A percentile compares a stretch with the other conserved stretches of the same genome.
Evolutionary conservation across 2,888 invertebrate species (phyloP).

Genomic region (Branchellion lobata): DNA sequence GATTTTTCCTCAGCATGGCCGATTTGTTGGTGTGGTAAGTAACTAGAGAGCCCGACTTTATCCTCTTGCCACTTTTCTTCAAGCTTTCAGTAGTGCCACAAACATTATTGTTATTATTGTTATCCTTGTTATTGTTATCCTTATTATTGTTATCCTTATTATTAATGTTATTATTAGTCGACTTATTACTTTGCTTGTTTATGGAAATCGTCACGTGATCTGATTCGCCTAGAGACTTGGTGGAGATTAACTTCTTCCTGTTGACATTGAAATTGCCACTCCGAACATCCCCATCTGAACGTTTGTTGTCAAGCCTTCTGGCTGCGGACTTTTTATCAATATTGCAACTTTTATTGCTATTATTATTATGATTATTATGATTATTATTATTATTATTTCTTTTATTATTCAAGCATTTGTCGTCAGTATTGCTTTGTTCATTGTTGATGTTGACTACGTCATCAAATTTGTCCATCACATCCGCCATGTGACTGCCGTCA

Average conservation of each 20-base stretch:
- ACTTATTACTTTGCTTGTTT: background rate
- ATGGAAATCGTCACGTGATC: background rate
- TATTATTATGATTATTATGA: too few relatives aligned
- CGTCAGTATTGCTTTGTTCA: too few relatives aligned
- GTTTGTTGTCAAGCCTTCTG: too few relatives aligned
- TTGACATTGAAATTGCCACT: too few relatives aligned
- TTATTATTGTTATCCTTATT: background rate
- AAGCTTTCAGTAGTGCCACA: too few relatives aligned
- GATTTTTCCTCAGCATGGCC: background rate
- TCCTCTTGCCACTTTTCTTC: background rate
- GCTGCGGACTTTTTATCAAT: too few relatives aligned
- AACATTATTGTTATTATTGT: background rate
- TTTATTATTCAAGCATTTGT: too few relatives aligned
- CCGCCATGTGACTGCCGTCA: background rate
- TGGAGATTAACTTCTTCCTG: background rate
- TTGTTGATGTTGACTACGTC: background rate
- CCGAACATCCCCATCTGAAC: too few relatives aligned
- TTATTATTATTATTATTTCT: too few relatives aligned
- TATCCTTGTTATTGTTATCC: background rate
- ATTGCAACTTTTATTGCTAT: too few relatives aligned
- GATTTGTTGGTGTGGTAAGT: conserved; percentile 12
- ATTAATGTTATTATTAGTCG: background rate
- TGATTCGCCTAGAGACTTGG: background rate
- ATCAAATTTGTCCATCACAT: background rate
- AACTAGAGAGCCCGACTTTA: background rate